A percentile compares a stretch with the other conserved stretches of the same genome.
Conservation (phyloP, 2,797 vertebrate species). For the Linurgus olivaceus region DNA sequence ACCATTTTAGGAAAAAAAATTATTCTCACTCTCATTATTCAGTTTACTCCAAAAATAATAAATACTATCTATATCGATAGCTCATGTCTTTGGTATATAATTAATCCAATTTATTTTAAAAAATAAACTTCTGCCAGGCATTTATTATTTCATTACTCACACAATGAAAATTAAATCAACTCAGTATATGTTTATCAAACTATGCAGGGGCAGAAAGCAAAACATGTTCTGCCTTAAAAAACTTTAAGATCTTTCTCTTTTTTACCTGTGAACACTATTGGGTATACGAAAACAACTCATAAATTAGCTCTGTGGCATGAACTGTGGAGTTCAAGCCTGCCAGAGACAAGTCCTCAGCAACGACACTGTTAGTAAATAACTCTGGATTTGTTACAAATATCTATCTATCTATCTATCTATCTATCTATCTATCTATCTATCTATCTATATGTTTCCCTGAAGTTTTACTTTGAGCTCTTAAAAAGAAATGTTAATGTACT, state of each 20-base stretch:
- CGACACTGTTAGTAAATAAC: not conserved
- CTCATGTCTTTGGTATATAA: not conserved
- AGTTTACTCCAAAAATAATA: not conserved
- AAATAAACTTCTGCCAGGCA: not conserved
- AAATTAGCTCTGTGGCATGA: not conserved
- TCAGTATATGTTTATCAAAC: not conserved
- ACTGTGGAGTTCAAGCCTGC: not conserved
- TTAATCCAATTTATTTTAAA: not conserved
- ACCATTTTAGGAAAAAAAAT: not conserved
- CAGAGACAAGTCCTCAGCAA: not conserved
- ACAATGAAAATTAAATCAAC: not conserved
- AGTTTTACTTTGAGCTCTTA: not conserved
- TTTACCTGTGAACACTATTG: not conserved
- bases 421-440: not conserved
- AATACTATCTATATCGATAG: not conserved
- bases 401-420: not conserved
- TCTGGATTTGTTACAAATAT: not conserved
- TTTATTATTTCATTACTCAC: not conserved
- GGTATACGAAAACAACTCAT: not conserved
- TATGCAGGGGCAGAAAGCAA: not conserved
- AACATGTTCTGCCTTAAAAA: not conserved
- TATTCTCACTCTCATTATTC: not conserved
- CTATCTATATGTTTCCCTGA: not conserved
- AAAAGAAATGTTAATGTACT: not conserved
- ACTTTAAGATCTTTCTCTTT: not conserved